Evolutionary conservation across 2,888 invertebrate genomes (phyloP).

Genomic region (Busseola fusca): DNA sequence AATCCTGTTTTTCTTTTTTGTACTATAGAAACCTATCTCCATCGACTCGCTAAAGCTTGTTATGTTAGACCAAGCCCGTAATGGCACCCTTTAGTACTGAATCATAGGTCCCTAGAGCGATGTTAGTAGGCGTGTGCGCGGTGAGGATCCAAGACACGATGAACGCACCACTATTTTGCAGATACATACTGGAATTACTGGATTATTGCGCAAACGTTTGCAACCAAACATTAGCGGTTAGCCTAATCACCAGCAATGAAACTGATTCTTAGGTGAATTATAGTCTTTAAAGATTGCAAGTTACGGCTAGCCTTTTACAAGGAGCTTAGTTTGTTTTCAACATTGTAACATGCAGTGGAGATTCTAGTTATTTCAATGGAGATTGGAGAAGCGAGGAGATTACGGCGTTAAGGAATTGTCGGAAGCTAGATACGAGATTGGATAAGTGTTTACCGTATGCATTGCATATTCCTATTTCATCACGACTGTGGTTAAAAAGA

Average conservation of each 20-base stretch:
- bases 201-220: constrained; percentile 66
- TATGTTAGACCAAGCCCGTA: constrained; percentile 61
- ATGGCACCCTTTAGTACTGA: constrained; percentile 69
- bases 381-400: constrained; percentile 21
- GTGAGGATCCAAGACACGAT: constrained; percentile 62
- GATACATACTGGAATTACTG: constrained; percentile 67
- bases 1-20: constrained; percentile 6
- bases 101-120: constrained; percentile 68
- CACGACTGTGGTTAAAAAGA: not conserved
- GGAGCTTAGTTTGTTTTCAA: constrained; percentile 40
- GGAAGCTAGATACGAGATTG: not conserved
- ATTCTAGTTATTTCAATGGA: constrained; percentile 21
- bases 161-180: constrained; percentile 60
- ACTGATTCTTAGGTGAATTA: constrained; percentile 69
- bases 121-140: constrained; percentile 60
- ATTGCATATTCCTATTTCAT: not conserved
- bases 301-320: constrained; percentile 47
- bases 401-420: constrained; percentile 13
- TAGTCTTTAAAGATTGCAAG: constrained; percentile 62
- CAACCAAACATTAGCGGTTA: constrained; percentile 73
- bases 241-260: constrained; percentile 75
- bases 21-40: not conserved
- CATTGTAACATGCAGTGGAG: constrained; percentile 11
- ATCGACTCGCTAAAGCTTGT: constrained; percentile 43
- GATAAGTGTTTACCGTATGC: not conserved